Conservation (phyloP, 2,797 vertebrate genomes). For the Avahi laniger region DNA sequence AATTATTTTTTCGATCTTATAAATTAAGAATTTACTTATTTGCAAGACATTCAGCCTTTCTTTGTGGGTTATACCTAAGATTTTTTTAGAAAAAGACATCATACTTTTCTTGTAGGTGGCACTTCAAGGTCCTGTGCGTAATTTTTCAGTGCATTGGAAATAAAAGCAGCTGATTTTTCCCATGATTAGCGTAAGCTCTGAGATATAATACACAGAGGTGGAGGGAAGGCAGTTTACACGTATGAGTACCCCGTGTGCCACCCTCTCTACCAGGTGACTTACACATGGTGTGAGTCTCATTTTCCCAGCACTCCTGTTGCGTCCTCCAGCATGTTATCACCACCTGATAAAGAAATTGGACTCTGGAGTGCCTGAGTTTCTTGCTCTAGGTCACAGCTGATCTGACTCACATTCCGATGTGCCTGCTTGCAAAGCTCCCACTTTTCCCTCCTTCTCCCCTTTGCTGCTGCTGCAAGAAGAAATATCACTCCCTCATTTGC, state of each 20-base stretch:
- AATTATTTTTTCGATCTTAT: background rate
- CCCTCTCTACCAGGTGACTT: background rate
- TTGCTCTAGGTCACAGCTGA: background rate
- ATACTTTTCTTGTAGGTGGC: background rate
- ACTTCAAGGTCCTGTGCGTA: background rate
- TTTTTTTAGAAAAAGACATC: background rate
- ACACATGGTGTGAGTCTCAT: fast-evolving
- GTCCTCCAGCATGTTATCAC: background rate
- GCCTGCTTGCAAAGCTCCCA: background rate
- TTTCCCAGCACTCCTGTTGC: background rate
- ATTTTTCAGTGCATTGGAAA: background rate
- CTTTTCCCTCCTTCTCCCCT: background rate
- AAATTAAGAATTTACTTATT: background rate
- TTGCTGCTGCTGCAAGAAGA: background rate
- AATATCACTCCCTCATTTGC: fast-evolving
- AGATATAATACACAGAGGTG: background rate
- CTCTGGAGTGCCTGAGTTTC: background rate
- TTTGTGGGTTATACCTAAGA: background rate
- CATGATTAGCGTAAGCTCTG: background rate
- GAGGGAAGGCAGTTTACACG: fast-evolving
- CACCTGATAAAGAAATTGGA: background rate
- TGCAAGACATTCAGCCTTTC: background rate
- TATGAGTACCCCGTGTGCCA: too few relatives aligned
- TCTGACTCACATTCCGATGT: background rate
- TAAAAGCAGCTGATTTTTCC: background rate